Evolutionary conservation across 2,113 vertebrate species (phyloP).

Genomic region (Oryzias melastigma): DNA sequence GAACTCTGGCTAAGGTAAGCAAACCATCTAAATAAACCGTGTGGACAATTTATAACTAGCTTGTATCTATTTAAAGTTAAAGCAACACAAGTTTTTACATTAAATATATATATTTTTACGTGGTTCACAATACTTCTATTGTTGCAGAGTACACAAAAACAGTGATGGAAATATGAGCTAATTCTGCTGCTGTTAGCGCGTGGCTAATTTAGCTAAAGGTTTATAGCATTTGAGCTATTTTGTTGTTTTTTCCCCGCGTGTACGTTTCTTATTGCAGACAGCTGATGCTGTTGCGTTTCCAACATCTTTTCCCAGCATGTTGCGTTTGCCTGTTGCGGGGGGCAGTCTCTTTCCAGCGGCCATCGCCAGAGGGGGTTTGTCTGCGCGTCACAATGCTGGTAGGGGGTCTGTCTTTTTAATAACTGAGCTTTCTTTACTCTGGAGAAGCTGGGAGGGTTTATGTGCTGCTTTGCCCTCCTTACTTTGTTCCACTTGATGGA

Average conservation of each 20-base stretch:
- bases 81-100: too few relatives aligned
- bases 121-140: too few relatives aligned
- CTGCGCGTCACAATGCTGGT: conserved; percentile 74
- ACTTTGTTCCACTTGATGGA: conserved; percentile 28
- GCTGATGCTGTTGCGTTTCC: conserved; percentile 4
- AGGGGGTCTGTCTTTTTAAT: neutral
- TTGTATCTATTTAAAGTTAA: too few relatives aligned
- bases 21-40: neutral
- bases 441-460: neutral
- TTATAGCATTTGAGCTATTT: neutral
- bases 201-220: conserved; percentile 1
- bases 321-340: conserved; percentile 80
- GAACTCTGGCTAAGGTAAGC: conserved; percentile 35
- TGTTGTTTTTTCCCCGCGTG: neutral
- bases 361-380: conserved; percentile 64
- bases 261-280: neutral
- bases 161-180: conserved; percentile 1
- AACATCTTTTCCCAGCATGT: conserved; percentile 78
- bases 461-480: conserved; percentile 3
- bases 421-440: neutral
- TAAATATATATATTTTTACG: too few relatives aligned
- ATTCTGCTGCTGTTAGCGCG: conserved; percentile 14
- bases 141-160: too few relatives aligned
- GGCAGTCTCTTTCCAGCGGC: conserved; percentile 76
- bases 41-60: too few relatives aligned